Evolutionary conservation across 2,888 invertebrate genomes (phyloP).

Genomic region (Dione juno): DNA sequence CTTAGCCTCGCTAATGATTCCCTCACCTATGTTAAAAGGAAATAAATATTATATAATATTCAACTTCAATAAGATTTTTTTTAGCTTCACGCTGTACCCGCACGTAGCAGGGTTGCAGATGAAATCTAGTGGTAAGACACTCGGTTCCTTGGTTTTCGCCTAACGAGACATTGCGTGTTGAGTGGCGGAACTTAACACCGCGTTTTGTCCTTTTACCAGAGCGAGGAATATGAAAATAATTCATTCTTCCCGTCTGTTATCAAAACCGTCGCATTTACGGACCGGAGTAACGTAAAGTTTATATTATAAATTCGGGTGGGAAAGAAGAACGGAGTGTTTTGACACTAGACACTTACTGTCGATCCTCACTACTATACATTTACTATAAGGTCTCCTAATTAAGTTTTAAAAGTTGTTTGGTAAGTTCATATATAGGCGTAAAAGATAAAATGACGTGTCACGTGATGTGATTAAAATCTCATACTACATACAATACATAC

Average conservation of each 20-base stretch:
- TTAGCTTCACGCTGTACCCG: background rate
- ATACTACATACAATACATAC: background rate
- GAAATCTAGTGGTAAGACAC: background rate
- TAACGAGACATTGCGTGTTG: background rate
- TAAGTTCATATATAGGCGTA: background rate
- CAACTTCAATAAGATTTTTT: background rate
- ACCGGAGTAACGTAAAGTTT: too few species aligned
- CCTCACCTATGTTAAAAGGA: slow-evolving; percentile 68
- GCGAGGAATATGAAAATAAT: background rate
- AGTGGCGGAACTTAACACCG: background rate
- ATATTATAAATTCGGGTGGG: too few species aligned
- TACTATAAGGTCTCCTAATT: too few species aligned
- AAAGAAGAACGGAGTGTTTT: too few species aligned
- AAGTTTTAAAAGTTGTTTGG: background rate
- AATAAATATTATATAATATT: background rate
- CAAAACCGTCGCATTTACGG: too few species aligned
- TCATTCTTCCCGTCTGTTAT: too few species aligned
- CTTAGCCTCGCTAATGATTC: slow-evolving; percentile 91
- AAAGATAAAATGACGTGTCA: background rate
- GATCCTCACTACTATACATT: too few species aligned
- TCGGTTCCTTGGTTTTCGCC: background rate
- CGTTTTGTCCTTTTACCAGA: background rate
- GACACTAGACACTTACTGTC: too few species aligned
- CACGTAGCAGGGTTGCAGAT: background rate
- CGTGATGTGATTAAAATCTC: background rate